Base-by-base conservation (phyloP, 1,140 invertebrate species). In the Metaphire vulgaris region DNA sequence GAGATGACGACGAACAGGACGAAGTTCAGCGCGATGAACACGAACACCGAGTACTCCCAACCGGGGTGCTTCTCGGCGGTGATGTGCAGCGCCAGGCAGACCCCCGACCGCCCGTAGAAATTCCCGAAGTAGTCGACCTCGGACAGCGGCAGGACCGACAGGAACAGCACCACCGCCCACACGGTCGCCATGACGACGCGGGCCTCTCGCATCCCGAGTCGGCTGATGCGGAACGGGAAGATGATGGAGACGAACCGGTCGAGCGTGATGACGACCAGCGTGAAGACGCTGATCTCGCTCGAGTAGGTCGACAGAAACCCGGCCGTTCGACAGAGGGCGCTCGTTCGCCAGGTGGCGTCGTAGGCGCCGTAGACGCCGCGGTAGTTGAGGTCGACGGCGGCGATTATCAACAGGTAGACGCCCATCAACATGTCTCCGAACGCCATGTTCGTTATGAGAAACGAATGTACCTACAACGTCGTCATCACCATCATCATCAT, bases 341-440 rank as follows among this genome's bases (percentile, higher is more conserved):
- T 82, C 2, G 74, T 66, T 68, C 79, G 76, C 83, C 83, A 84
- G 0, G 68, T n/a, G 14, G 65, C 72, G 29, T 80, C 82, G 67
- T 82, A 65, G 67, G 77, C 79, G 16, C 79, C 76, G 72, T 84
- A 84, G n/a, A 56, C 69, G 21, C 80, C 81, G 12, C 79, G 76
- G 72, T 80, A 83, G n/a, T 74, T 33, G 1, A 74, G 67, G 69
- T 84, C 83, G 1, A 80, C 80, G 1, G 76, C 67, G 2, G 79
- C 82, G 33, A 84, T 82, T n/a, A 84, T 81, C 1, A 81, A 69
- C 68, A 84, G 69, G 74, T 84, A 84, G 2, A 83, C 64, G 0
- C 83, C 83, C 82, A 83, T 84, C 21, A 82, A 74, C 30, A 83
- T 79, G 74, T 84, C 83, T 30, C 82, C 80, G 21, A 81, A 30